Conservation (phyloP, 2,888 invertebrate genomes). For the Tupiocoris notatus region DNA sequence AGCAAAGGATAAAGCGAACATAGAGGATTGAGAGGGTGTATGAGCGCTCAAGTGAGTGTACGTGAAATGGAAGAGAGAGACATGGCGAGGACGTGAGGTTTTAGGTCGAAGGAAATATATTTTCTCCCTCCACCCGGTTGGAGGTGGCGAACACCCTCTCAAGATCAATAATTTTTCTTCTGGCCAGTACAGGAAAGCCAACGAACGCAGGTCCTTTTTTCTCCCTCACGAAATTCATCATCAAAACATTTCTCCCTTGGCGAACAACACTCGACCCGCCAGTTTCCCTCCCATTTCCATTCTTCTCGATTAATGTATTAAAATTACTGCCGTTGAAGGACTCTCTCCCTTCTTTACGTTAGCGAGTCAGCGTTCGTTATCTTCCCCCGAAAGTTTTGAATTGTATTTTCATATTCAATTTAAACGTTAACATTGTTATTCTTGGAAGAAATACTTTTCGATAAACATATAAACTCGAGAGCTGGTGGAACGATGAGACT, state of each 20-base stretch:
- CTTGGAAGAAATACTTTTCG: no score
- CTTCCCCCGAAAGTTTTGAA: neutral
- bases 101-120: slow-evolving; percentile 34
- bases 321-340: slow-evolving; percentile 10
- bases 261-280: neutral
- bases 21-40: neutral
- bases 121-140: slow-evolving; percentile 27
- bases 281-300: neutral
- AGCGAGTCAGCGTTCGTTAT: neutral
- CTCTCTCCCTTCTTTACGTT: neutral
- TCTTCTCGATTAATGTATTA: slow-evolving; percentile 15
- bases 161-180: slow-evolving; percentile 44
- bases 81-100: slow-evolving; percentile 6
- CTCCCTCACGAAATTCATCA: neutral
- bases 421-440: no score
- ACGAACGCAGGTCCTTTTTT: neutral
- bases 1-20: no score
- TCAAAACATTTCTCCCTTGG: neutral
- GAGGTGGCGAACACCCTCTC: slow-evolving; percentile 4
- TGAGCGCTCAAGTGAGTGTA: neutral
- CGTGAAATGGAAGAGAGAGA: neutral
- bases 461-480: no score
- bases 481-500: no score
- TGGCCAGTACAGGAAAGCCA: slow-evolving; percentile 23
- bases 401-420: no score